Evolutionary conservation across 2,888 invertebrate genomes (phyloP).

Genomic region (Galeruca laticollis): DNA sequence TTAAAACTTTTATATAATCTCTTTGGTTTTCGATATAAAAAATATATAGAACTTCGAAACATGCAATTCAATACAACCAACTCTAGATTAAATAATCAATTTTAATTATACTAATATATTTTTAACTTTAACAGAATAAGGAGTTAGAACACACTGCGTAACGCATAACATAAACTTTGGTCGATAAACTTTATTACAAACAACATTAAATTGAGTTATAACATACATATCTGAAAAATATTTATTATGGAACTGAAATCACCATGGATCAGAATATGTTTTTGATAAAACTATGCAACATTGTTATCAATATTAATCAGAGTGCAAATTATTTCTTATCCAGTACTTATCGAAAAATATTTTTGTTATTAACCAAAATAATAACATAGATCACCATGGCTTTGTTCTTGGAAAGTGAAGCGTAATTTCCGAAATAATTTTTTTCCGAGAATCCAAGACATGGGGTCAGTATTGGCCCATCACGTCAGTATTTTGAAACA

Average conservation of each 20-base stretch:
- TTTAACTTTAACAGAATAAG: background rate
- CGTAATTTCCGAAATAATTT: no score
- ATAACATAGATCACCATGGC: no score
- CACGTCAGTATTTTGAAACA: no score
- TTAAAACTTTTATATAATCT: no score
- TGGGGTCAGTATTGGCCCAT: no score
- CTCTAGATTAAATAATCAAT: background rate
- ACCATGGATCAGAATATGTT: background rate
- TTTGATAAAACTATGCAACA: constrained; percentile 7
- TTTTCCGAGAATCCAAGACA: no score
- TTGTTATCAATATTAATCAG: background rate
- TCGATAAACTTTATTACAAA: constrained; percentile 29
- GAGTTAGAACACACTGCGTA: constrained; percentile 21
- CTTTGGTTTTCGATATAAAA: no score
- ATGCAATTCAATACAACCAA: background rate
- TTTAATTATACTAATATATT: background rate
- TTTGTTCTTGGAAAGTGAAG: background rate
- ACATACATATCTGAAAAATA: constrained; percentile 27
- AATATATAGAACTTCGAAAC: no score
- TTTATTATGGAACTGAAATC: constrained; percentile 3
- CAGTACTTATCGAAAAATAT: no score
- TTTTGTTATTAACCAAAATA: no score
- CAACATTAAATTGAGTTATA: constrained; percentile 21
- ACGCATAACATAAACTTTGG: constrained; percentile 23
- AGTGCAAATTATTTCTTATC: no score